Conservation (phyloP, 2,888 invertebrate genomes). For the Gymnocheta viridis region DNA sequence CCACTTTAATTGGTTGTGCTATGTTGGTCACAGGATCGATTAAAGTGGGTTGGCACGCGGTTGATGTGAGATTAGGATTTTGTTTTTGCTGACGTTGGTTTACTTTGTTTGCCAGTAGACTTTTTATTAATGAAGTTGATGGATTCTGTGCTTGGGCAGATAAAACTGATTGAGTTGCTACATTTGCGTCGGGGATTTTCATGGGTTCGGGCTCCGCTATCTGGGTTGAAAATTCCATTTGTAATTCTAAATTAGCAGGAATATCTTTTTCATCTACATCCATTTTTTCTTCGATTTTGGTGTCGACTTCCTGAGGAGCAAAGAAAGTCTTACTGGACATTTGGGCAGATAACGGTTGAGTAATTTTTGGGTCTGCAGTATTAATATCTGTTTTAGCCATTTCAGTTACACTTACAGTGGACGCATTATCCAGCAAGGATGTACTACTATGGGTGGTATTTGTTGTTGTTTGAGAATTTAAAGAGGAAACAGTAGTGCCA, state of each 20-base stretch:
- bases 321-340: neutral
- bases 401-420: neutral
- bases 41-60: slow-evolving; percentile 74
- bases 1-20: slow-evolving; percentile 78
- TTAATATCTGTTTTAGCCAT: slow-evolving; percentile 4
- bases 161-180: slow-evolving; percentile 21
- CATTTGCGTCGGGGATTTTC: slow-evolving; percentile 8
- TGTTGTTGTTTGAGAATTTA: neutral
- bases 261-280: slow-evolving; percentile 45
- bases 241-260: slow-evolving; percentile 7
- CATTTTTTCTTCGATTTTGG: slow-evolving; percentile 52
- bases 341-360: neutral
- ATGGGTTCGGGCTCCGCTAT: neutral
- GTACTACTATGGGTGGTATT: neutral
- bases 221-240: neutral
- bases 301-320: slow-evolving; percentile 23
- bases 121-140: slow-evolving; percentile 93
- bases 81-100: slow-evolving; percentile 86
- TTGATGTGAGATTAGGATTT: slow-evolving; percentile 74
- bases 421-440: neutral
- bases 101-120: slow-evolving; percentile 96
- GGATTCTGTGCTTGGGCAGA: slow-evolving; percentile 66
- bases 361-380: neutral
- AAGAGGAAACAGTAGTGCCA: neutral
- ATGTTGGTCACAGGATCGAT: slow-evolving; percentile 68